phyloP scores from a whole-genome alignment of 2,113 vertebrate species.

The Hyperopisus bebe region DNA sequence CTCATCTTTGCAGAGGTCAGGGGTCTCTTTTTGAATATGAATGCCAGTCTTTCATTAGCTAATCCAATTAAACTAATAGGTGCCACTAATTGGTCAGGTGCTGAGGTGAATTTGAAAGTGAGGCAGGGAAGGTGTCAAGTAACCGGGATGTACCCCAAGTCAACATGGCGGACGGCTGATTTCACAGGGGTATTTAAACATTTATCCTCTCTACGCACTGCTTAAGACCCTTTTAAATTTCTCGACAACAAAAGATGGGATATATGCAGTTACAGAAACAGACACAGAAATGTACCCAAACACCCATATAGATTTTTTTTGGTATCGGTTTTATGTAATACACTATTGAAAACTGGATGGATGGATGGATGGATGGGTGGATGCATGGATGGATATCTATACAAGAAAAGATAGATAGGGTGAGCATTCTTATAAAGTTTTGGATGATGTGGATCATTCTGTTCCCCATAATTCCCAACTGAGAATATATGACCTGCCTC shows the following conservation, averaged over 20 bases:
- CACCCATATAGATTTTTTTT: background rate
- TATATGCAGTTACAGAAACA: background rate
- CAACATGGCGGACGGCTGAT: background rate
- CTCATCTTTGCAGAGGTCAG: background rate
- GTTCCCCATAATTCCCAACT: background rate
- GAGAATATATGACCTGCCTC: background rate
- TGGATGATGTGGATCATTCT: background rate
- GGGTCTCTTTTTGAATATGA: background rate
- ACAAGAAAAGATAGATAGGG: background rate
- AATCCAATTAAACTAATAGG: slow-evolving; percentile 6
- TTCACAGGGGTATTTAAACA: background rate
- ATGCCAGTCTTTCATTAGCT: background rate
- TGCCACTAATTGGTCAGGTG: background rate
- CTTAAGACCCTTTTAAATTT: background rate
- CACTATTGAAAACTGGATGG: background rate
- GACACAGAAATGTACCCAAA: background rate
- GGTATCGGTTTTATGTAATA: background rate
- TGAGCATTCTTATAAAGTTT: background rate
- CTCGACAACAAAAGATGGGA: background rate
- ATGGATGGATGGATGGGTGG: background rate
- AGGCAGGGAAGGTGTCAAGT: background rate
- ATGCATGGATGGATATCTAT: background rate
- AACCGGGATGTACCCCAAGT: background rate
- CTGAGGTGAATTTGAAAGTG: slow-evolving; percentile 10
- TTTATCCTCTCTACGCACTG: background rate